Evolutionary conservation across 2,888 invertebrate species (phyloP), one percentile per base, ranked within the genome.

Genomic region (Griposia aprilina): DNA sequence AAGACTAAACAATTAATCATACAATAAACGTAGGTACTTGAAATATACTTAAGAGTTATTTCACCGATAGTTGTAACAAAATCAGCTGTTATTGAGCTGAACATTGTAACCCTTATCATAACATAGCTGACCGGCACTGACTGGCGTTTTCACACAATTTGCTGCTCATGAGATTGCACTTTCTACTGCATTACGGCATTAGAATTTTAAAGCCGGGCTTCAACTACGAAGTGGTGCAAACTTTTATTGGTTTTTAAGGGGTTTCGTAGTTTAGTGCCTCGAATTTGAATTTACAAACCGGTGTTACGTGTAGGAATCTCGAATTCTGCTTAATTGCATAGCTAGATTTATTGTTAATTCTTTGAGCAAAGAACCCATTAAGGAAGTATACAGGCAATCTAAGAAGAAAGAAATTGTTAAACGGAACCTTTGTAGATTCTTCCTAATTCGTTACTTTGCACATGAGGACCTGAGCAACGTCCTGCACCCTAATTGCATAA

Each of bases 81-180:
- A 41, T 73, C 41, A 86, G 60, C 55, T 59, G 75, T 63, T 76
- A 85, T 78, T 48, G 66, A 70, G 72, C 48, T 75, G 76, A 71
- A 82, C 59, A 81, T 76, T 71, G 72, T 70, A 63, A 70, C 65
- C 74, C 63, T 83, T 82, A 81, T 79, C 75, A 80, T 80, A 85
- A 78, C 55, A 66, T 71, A 52, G 77, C 83, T 81, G 80, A 78
- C 78, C 81, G 55, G 66, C 76, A 57, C 87, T 87, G 85, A 87
- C 82, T 87, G 50, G 80, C 81, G 13, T 71, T 83, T 88, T 81
- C 57, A 87, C 82, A 67, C 78, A 81, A 83, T 89, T 83, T 75
- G 65, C 79, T 71, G 65, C 69, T 83, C 89, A 81, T 82, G 83
- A 88, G 78, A 75, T 79, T 74, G 86, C 81, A 81, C 63, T 87